A percentile compares a stretch with the other conserved stretches of the same genome.
Conservation (phyloP, 2,888 invertebrate genomes). For the Clusia tigrina region DNA sequence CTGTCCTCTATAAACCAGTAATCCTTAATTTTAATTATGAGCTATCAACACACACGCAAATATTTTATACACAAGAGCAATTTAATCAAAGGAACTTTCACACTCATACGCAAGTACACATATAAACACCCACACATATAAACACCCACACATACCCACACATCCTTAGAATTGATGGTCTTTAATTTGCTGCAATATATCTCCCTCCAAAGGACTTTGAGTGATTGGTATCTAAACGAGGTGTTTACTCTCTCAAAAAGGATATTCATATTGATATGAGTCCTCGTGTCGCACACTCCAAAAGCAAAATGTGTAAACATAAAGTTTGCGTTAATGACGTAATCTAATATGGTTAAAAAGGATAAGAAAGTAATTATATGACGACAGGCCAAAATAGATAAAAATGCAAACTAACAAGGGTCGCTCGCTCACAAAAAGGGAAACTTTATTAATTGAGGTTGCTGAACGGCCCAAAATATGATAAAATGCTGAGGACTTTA, state of each 20-base stretch:
- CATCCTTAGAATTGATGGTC: too few species aligned
- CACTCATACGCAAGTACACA: not conserved
- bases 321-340: not conserved
- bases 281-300: not conserved
- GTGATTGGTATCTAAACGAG: constrained; percentile 26
- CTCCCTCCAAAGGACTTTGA: not conserved
- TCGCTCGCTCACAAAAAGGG: not conserved
- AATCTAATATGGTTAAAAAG: not conserved
- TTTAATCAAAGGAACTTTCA: too few species aligned
- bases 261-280: not conserved
- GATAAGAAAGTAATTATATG: not conserved
- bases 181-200: too few species aligned
- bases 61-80: not conserved
- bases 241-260: constrained; percentile 23
- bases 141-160: not conserved
- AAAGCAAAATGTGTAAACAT: not conserved
- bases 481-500: not conserved
- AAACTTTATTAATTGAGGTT: constrained; percentile 2
- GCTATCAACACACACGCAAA: not conserved
- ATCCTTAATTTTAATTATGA: too few species aligned
- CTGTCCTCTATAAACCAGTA: too few species aligned
- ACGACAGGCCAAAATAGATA: not conserved
- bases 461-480: not conserved
- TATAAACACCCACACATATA: not conserved
- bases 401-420: not conserved